A percentile compares a stretch with the other conserved stretches of the same genome.
phyloP scores from a whole-genome alignment of 2,888 invertebrate species.

The Azorinus chamasolen region DNA sequence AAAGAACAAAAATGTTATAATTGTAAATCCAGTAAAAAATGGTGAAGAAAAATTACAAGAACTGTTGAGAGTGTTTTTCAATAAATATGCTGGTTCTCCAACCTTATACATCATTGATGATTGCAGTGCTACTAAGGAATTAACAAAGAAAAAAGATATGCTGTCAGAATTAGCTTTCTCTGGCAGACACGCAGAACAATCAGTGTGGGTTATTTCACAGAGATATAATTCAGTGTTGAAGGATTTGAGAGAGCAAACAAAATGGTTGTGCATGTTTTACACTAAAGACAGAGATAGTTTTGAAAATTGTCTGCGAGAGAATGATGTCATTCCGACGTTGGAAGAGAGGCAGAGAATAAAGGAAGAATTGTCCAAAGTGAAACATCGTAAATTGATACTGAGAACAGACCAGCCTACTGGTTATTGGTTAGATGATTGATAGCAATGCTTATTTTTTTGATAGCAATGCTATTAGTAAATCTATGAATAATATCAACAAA shows the following conservation, averaged over 20 bases:
- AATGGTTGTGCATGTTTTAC: conserved; percentile 56
- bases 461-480: background rate
- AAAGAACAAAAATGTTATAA: conserved; percentile 37
- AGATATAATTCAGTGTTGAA: conserved; percentile 61
- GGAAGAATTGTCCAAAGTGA: conserved; percentile 34
- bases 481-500: conserved; percentile 8
- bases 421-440: conserved; percentile 44
- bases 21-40: conserved; percentile 33
- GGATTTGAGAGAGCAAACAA: conserved; percentile 55
- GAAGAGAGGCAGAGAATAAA: conserved; percentile 46
- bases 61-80: conserved; percentile 33
- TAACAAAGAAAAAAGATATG: conserved; percentile 61
- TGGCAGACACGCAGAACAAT: conserved; percentile 48
- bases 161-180: conserved; percentile 54
- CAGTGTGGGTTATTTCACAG: conserved; percentile 58
- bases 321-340: conserved; percentile 52
- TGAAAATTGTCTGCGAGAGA: conserved; percentile 61
- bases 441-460: conserved; percentile 32
- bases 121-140: conserved; percentile 47
- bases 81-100: conserved; percentile 37
- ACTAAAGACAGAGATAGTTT: conserved; percentile 45
- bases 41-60: conserved; percentile 44
- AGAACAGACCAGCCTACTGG: conserved; percentile 44
- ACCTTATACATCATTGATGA: conserved; percentile 65
- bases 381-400: conserved; percentile 49